Percentiles rank a stretch among this genome's conserved stretches.
phyloP scores from a whole-genome alignment of 2,888 invertebrate genomes.

The Drosophila robusta region DNA sequence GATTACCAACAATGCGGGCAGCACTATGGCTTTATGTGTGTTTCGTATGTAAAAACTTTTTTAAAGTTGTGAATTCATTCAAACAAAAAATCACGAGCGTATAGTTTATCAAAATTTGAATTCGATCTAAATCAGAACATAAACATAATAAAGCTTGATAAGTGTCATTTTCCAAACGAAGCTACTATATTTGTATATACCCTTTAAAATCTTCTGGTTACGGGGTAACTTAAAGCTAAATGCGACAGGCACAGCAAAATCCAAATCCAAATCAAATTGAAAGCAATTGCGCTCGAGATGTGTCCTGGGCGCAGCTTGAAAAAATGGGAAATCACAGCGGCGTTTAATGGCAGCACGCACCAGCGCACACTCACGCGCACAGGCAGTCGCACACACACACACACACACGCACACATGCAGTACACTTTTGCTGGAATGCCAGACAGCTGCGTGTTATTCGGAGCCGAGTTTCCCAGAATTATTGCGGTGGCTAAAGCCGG shows the following conservation, averaged over 20 bases:
- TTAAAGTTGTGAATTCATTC: too few species aligned
- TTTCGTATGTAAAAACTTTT: too few species aligned
- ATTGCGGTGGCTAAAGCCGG: slow-evolving; percentile 16
- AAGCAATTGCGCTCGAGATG: slow-evolving; percentile 15
- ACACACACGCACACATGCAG: neutral
- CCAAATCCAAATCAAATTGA: slow-evolving; percentile 18
- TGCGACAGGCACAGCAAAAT: slow-evolving; percentile 14
- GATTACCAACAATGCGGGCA: too few species aligned
- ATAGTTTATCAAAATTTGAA: too few species aligned
- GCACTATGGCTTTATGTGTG: too few species aligned
- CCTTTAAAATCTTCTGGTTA: neutral
- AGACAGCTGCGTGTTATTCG: slow-evolving; percentile 2
- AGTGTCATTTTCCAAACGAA: too few species aligned
- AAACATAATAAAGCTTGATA: too few species aligned
- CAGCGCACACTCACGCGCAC: slow-evolving; percentile 11
- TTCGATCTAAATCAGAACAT: too few species aligned
- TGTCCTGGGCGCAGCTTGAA: slow-evolving; percentile 18
- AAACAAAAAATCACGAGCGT: too few species aligned
- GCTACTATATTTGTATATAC: neutral
- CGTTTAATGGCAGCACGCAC: slow-evolving; percentile 34
- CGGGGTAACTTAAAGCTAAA: slow-evolving; percentile 6
- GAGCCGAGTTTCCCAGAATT: neutral
- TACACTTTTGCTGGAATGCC: neutral
- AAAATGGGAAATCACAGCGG: slow-evolving; percentile 34
- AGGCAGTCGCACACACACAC: neutral